phyloP scores from a whole-genome alignment of 1,140 invertebrate species.

The Drosophila repleta region DNA sequence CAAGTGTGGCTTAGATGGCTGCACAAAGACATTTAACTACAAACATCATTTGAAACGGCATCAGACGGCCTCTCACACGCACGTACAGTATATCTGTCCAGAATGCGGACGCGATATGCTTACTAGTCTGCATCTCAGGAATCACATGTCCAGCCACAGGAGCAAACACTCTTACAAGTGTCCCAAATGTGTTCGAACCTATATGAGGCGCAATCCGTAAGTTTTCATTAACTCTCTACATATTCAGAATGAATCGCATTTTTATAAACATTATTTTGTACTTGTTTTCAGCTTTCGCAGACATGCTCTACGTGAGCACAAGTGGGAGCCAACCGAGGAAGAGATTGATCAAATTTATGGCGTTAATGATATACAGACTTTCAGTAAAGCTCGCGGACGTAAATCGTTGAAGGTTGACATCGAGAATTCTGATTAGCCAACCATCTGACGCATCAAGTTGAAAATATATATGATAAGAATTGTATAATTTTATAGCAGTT shows the following conservation, averaged over 20 bases:
- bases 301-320: constrained; percentile 55
- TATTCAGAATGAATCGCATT: neutral
- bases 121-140: constrained; percentile 38
- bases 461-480: constrained; percentile 4
- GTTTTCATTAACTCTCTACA: constrained; percentile 10
- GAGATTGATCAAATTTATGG: constrained; percentile 42
- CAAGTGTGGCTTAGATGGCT: constrained; percentile 52
- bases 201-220: constrained; percentile 61
- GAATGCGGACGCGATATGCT: constrained; percentile 52
- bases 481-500: constrained; percentile 14
- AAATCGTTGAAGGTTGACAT: constrained; percentile 4
- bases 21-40: constrained; percentile 64
- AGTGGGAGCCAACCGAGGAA: constrained; percentile 44
- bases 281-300: constrained; percentile 38
- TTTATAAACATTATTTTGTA: neutral
- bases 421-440: constrained; percentile 18
- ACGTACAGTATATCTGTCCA: constrained; percentile 41
- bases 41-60: constrained; percentile 73
- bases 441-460: constrained; percentile 9
- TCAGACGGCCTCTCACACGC: constrained; percentile 59
- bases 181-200: constrained; percentile 56
- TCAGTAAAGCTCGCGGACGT: constrained; percentile 3
- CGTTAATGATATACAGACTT: neutral
- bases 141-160: constrained; percentile 52
- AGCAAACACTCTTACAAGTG: constrained; percentile 49